Evolutionary conservation across 2,797 vertebrate genomes (phyloP).

Genomic region (Austrolebias charrua): DNA sequence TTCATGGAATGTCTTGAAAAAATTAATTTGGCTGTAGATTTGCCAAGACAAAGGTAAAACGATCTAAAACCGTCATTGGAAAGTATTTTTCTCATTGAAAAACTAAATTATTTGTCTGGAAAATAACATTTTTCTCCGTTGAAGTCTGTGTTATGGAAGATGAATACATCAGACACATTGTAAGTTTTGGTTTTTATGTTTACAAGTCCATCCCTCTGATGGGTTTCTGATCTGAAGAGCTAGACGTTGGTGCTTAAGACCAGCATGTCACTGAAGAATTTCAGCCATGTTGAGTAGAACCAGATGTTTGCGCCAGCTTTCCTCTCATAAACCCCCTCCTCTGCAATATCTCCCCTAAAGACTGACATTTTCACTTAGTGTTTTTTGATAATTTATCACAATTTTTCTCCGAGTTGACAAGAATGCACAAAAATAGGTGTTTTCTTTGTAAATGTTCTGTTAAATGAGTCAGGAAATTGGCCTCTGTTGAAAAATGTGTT

Average conservation of each 20-base stretch:
- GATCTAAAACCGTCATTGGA: slow-evolving; percentile 14
- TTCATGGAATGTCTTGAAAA: slow-evolving; percentile 14
- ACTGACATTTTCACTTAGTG: background rate
- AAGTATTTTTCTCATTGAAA: slow-evolving; percentile 22
- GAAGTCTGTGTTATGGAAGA: slow-evolving; percentile 32
- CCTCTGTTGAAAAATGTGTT: too few relatives aligned
- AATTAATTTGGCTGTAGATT: background rate
- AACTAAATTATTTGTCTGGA: slow-evolving; percentile 6
- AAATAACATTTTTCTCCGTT: slow-evolving; percentile 39
- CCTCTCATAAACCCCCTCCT: background rate
- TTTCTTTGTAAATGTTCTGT: background rate
- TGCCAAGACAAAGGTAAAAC: slow-evolving; percentile 3
- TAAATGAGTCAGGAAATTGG: background rate
- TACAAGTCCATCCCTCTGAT: too few relatives aligned
- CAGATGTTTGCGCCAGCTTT: slow-evolving; percentile 49
- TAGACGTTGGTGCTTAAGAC: slow-evolving; percentile 10
- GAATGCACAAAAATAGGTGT: background rate
- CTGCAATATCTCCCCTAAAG: background rate
- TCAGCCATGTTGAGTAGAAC: slow-evolving; percentile 47
- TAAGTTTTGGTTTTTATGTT: too few relatives aligned
- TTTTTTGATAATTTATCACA: background rate
- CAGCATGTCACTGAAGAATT: slow-evolving; percentile 38
- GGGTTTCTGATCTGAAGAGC: slow-evolving; percentile 17
- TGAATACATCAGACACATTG: background rate
- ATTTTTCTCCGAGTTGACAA: too few relatives aligned